These are phyloP conservation scores for Ia io DNA, from an alignment of 2,113 vertebrate species.

Conservation along the genomic window DNA sequence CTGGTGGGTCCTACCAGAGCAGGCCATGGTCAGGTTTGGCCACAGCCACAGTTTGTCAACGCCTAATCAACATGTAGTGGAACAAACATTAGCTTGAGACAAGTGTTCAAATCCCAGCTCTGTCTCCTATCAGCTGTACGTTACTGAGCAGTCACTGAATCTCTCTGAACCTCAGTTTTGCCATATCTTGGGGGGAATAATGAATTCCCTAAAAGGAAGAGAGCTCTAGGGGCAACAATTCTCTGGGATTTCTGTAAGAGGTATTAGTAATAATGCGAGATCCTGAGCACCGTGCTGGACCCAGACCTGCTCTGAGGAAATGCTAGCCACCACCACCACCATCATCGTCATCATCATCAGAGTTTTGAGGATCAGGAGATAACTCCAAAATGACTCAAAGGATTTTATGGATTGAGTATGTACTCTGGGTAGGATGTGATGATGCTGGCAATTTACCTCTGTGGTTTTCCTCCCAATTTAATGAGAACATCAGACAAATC, in stretches of 20 bases:
- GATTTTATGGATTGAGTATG: not conserved
- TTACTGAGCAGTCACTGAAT: not conserved
- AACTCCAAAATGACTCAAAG: not conserved
- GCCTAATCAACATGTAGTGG: rapidly evolving
- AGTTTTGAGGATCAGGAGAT: not conserved
- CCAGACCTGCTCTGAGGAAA: not conserved
- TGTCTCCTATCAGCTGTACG: not conserved
- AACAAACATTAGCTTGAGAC: not conserved
- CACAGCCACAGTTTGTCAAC: rapidly evolving
- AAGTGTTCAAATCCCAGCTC: not conserved
- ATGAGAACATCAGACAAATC: not conserved
- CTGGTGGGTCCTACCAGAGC: not conserved
- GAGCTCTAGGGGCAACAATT: not conserved
- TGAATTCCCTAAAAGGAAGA: not conserved
- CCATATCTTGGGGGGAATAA: not conserved
- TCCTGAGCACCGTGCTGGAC: not conserved
- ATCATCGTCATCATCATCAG: not conserved
- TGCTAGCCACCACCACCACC: not conserved
- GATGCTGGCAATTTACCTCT: not conserved
- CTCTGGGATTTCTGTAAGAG: not conserved
- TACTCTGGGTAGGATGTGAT: not conserved
- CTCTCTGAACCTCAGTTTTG: not conserved
- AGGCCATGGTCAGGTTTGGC: not conserved
- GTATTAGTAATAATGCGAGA: too few species aligned
- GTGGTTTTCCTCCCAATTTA: not conserved